These are phyloP conservation scores for Mayetiola destructor DNA, from an alignment of 2,888 invertebrate genomes.

Conservation along the genomic window DNA sequence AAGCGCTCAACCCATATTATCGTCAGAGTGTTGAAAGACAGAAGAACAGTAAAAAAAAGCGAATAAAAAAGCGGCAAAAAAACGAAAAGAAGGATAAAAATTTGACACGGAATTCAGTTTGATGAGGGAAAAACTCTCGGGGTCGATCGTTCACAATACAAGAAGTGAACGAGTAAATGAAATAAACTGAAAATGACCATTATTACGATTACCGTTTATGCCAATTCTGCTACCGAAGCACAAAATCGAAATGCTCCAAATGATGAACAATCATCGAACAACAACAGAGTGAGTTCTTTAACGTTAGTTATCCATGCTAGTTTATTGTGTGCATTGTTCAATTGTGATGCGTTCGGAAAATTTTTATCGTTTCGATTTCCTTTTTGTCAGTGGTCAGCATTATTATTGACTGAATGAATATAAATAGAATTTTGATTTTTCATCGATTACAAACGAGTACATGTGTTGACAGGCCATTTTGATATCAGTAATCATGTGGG, in stretches of 20 bases:
- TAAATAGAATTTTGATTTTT: too few relatives aligned
- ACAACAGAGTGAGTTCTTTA: slow-evolving; percentile 5
- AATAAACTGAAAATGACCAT: not conserved
- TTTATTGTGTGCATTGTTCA: too few relatives aligned
- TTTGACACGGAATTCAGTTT: slow-evolving; percentile 5
- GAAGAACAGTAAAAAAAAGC: not conserved
- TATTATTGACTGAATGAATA: too few relatives aligned
- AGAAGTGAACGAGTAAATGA: not conserved
- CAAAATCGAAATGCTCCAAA: slow-evolving; percentile 5
- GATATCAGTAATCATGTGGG: too few relatives aligned
- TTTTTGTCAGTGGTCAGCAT: too few relatives aligned
- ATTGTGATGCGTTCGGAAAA: too few relatives aligned
- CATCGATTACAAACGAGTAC: too few relatives aligned
- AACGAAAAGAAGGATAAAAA: not conserved
- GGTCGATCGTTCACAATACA: not conserved
- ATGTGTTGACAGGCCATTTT: too few relatives aligned
- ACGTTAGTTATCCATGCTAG: too few relatives aligned
- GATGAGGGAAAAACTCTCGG: slow-evolving; percentile 10
- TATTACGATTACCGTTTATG: slow-evolving; percentile 1
- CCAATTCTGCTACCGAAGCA: not conserved
- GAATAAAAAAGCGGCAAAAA: not conserved
- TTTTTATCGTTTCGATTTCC: too few relatives aligned
- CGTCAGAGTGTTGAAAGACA: too few relatives aligned
- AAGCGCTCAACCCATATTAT: not conserved
- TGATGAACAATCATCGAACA: slow-evolving; percentile 2